Conservation (phyloP, 2,888 invertebrate species). For the Drosophila hamatofila region DNA sequence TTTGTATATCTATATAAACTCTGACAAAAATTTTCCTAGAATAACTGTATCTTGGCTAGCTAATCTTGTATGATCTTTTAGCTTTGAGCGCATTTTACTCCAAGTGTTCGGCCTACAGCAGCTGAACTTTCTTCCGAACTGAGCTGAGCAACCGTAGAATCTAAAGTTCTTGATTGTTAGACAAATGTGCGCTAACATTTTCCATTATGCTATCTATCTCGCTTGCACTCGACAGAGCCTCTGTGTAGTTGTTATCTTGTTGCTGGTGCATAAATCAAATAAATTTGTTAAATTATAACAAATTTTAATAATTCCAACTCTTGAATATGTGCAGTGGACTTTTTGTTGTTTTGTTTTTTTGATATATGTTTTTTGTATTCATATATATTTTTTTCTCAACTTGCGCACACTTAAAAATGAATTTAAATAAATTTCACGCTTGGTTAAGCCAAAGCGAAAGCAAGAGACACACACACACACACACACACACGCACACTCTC, state of each 20-base stretch:
- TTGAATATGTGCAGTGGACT: conserved; percentile 34
- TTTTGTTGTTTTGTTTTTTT: conserved; percentile 24
- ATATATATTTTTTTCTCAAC: conserved; percentile 56
- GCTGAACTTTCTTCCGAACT: not conserved
- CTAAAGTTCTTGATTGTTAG: conserved; percentile 3
- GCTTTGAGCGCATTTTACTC: not conserved
- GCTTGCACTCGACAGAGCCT: too few relatives aligned
- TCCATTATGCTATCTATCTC: not conserved
- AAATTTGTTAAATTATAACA: conserved; percentile 43
- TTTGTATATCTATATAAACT: too few relatives aligned
- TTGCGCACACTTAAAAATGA: conserved; percentile 79
- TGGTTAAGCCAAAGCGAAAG: conserved; percentile 72
- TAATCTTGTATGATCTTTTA: not conserved
- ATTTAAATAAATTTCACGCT: conserved; percentile 83
- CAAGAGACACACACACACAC: conserved; percentile 30
- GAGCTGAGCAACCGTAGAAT: not conserved
- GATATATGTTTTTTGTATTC: conserved; percentile 34
- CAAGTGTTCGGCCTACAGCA: not conserved
- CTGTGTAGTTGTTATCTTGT: conserved; percentile 11
- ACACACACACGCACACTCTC: too few relatives aligned
- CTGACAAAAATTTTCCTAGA: not conserved
- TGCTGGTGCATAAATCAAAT: conserved; percentile 47
- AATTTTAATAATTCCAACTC: conserved; percentile 43
- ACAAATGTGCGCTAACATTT: not conserved
- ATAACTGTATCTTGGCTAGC: not conserved